Evolutionary conservation across 2,113 vertebrate genomes (phyloP), one percentile per base, ranked within the genome.

Genomic region (Pagrus major): DNA sequence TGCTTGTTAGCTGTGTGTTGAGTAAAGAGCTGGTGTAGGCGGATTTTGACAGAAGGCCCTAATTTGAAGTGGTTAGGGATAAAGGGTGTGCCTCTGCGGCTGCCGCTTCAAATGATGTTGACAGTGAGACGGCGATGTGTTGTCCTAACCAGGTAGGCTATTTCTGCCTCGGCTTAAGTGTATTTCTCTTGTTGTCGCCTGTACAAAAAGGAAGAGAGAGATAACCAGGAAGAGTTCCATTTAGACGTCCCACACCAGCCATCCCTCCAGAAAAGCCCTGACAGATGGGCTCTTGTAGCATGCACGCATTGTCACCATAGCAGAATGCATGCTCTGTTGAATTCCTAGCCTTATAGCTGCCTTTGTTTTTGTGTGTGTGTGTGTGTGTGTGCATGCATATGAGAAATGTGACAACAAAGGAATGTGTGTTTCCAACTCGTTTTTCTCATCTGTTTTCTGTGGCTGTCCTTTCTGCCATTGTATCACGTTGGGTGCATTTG

Each of bases 221-320:
- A 52, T 78, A 79, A 83, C 33, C 51, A 66, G 64, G 71, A 76
- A 58, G 41, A 70, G 60, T 68, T 64, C 16, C 37, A 35, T 23
- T 70, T 61, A 69, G 47, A 41, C 0, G 4, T 56, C 56, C 54
- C 55, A 71, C 71, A 46, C 55, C 46, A n/a, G n/a, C 15, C 67
- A 15, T 69, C 39, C 61, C 41, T 29, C 49, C 20, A 46, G 29
- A 39, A 63, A 52, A 79, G 37, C 60, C 21, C 41, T 27, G 70
- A 76, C 72, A 83, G 72, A 89, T 85, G 52, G 68, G 73, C 67
- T 55, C 65, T 63, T 81, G 72, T 83, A 66, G 64, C 68, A 44
- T 37, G 68, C 21, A 4, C 64, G 41, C 69, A 44, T 71, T 76
- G 76, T 41, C 68, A 73, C 80, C 33, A 20, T 27, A 68, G 65